Evolutionary conservation across 2,797 vertebrate species (phyloP).

Genomic region (Argentina silus): DNA sequence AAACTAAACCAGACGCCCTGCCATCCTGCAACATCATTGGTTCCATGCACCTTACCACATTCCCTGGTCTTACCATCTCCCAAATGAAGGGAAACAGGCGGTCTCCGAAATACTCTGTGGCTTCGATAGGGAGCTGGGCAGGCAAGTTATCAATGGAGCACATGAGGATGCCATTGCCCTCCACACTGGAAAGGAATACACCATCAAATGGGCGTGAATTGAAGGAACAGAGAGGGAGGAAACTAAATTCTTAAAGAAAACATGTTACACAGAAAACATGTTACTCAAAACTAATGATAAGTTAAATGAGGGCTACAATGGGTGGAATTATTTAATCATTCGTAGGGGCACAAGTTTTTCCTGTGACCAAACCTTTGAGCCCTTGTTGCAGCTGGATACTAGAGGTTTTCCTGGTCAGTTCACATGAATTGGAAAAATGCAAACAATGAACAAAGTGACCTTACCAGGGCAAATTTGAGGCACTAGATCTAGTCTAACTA

Average conservation of each 20-base stretch:
- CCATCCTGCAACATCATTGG: background rate
- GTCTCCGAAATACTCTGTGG: conserved; percentile 96
- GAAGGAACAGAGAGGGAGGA: background rate
- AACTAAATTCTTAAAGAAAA: background rate
- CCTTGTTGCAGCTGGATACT: too few relatives aligned
- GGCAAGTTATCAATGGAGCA: conserved; percentile 98
- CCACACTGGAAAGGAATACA: conserved; percentile 79
- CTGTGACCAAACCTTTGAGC: too few relatives aligned
- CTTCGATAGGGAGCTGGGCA: conserved; percentile 95
- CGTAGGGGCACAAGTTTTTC: too few relatives aligned
- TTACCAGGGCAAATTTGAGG: too few relatives aligned
- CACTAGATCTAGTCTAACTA: too few relatives aligned
- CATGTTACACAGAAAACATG: too few relatives aligned
- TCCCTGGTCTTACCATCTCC: conserved; percentile 90
- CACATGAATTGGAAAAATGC: too few relatives aligned
- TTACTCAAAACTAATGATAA: too few relatives aligned
- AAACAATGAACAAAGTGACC: too few relatives aligned
- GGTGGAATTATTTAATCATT: too few relatives aligned
- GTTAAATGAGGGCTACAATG: too few relatives aligned
- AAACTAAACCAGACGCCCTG: conserved; percentile 21
- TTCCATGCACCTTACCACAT: background rate
- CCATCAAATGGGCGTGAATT: background rate
- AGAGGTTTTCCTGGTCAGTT: too few relatives aligned
- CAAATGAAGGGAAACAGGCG: conserved; percentile 93
- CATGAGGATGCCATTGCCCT: conserved; percentile 96